These are phyloP conservation scores for Lytechinus variegatus DNA, from an alignment of 35 echinoderm and acorn worm genomes.

Conservation along the genomic window DNA sequence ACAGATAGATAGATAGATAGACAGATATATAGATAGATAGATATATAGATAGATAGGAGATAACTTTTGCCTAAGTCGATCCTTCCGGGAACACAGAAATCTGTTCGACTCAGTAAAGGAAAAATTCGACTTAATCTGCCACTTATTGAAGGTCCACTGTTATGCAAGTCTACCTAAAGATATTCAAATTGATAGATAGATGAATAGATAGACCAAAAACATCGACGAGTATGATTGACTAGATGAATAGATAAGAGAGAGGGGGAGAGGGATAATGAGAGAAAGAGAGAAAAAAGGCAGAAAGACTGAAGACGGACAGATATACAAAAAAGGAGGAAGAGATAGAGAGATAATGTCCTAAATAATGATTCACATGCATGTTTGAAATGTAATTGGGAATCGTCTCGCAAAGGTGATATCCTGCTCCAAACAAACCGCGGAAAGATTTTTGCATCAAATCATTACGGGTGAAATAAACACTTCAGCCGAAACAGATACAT, in stretches of 20 bases:
- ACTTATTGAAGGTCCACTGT: no score
- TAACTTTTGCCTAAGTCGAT: no score
- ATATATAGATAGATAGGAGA: not conserved
- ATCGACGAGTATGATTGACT: no score
- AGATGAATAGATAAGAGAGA: no score
- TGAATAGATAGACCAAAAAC: no score
- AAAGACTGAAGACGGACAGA: not conserved
- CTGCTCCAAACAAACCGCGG: not conserved
- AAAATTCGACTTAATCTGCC: no score
- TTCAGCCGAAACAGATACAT: not conserved
- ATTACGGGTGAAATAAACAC: conserved; percentile 12
- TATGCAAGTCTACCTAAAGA: no score
- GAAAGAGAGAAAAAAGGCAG: not conserved
- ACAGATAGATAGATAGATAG: not conserved
- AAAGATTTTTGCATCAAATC: not conserved
- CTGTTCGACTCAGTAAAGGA: no score
- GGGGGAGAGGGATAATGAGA: not conserved
- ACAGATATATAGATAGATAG: not conserved
- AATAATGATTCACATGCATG: conserved; percentile 10
- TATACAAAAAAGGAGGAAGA: not conserved
- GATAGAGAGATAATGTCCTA: not conserved
- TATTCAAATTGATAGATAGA: no score
- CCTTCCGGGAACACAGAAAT: no score
- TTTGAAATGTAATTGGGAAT: conserved; percentile 11
- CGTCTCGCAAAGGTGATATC: not conserved